phyloP scores from a whole-genome alignment of 1,140 invertebrate species.

The Gerris buenoi region DNA sequence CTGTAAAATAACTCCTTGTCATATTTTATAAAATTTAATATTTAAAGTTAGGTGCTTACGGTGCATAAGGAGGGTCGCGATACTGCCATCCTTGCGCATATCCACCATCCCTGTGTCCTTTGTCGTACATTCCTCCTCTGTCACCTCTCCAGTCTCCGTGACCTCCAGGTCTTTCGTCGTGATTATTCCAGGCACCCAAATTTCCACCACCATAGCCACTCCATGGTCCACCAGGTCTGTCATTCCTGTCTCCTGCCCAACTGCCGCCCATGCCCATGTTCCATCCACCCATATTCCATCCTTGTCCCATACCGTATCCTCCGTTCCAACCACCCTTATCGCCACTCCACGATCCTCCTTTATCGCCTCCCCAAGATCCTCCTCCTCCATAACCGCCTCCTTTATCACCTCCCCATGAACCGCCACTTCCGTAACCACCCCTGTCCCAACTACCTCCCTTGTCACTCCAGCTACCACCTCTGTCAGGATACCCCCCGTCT shows the following conservation, averaged over 20 bases:
- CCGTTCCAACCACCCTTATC: background rate
- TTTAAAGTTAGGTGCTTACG: too few species aligned
- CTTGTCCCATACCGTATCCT: background rate
- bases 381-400: background rate
- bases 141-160: background rate
- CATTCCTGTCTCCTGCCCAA: background rate
- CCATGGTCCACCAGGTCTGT: background rate
- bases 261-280: background rate
- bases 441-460: conserved; percentile 1
- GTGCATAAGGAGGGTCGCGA: conserved; percentile 2
- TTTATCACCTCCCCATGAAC: background rate
- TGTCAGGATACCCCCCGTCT: background rate
- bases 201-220: conserved; percentile 1
- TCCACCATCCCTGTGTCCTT: background rate
- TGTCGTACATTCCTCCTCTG: background rate
- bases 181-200: background rate
- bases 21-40: too few species aligned
- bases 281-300: background rate
- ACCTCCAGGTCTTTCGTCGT: background rate
- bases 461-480: background rate
- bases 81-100: conserved; percentile 10
- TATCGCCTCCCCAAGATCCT: conserved; percentile 5
- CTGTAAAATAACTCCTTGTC: too few species aligned
- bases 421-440: background rate
- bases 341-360: background rate